phyloP scores from a whole-genome alignment of 1,140 invertebrate species.

The Armadillidium nasatum region DNA sequence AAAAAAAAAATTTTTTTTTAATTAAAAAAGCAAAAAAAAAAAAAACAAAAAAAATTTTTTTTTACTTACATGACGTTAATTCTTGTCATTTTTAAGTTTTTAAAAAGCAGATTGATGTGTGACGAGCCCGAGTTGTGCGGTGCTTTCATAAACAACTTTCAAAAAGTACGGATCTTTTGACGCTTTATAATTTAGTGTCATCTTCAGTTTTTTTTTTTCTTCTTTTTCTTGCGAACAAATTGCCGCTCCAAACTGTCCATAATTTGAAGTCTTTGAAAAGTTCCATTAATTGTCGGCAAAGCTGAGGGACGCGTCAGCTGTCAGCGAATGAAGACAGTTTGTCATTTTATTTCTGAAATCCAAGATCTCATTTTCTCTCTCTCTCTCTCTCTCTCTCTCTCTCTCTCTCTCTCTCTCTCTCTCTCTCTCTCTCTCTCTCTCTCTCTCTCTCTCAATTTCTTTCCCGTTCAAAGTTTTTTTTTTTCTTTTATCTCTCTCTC shows the following conservation, averaged over 20 bases:
- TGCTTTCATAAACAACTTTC: not conserved
- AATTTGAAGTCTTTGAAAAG: slow-evolving; percentile 1
- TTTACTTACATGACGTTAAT: not conserved
- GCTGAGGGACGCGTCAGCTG: slow-evolving; percentile 4
- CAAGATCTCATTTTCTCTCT: not conserved
- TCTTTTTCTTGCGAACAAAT: not conserved
- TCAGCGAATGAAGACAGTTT: slow-evolving; percentile 4
- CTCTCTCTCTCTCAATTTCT: no score
- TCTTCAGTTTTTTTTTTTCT: not conserved
- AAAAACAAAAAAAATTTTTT: no score
- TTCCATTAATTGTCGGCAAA: slow-evolving; percentile 1
- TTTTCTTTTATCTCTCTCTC: no score
- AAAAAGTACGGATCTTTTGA: not conserved
- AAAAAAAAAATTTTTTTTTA: not conserved
- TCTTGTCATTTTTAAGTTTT: not conserved
- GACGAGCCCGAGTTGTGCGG: not conserved
- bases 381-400: not conserved
- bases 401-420: not conserved
- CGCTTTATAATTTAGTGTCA: not conserved
- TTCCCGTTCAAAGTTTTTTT: no score
- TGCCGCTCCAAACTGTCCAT: not conserved
- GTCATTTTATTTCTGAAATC: not conserved
- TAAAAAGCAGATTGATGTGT: not conserved
- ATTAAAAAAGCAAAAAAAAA: not conserved
- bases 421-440: no score